Base-by-base conservation (phyloP, 2,797 vertebrate species). In the Pseudochaenichthys georgianus region DNA sequence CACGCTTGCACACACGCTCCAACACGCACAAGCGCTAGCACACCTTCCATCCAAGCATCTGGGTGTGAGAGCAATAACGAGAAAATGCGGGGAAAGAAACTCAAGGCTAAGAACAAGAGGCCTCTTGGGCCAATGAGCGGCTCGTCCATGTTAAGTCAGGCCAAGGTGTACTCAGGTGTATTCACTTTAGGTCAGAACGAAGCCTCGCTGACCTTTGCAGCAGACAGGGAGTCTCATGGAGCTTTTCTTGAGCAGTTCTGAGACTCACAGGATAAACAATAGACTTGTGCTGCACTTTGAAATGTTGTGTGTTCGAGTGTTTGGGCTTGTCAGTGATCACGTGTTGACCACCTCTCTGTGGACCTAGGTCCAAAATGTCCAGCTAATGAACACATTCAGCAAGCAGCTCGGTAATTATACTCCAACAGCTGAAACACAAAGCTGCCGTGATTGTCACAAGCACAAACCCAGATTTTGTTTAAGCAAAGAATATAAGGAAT, bases 141-240 rank as follows among this genome's bases (percentile, higher is more conserved):
- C 73, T 87, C 82, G 69, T 87, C 85, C 87, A 87, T 89, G 90
- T 87, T 88, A 87, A 87, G 86, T 77, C 76, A 47, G 86, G 67
- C 85, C 74, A 65, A 80, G 85, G 46, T 23, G n/a, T 58, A 83
- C 88, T 83, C 80, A 77, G 85, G 86, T 92, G 88, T 75, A 90
- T 91, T 88, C 81, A 62, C 75, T 72, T 90, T 80, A 88, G 88
- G 88, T 92, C 84, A 84, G 80, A 60, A 81, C 43, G 65, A 85
- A 88, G 86, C 79, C 80, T 81, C 1, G 28, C 76, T 92, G 92
- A 94, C 91, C 92, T 94, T 94, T 93, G 73, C 84, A 76, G 86
- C 71, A 84, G 89, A 90, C 80, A 64, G 73, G 74, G 67, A 78
- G 85, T 86, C 87, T 89, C 81, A 62, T 69, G 64, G 69, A 89